A percentile compares a stretch with the other conserved stretches of the same genome.
Evolutionary conservation across 2,113 vertebrate genomes (phyloP).

Genomic region (Platichthys flesus): DNA sequence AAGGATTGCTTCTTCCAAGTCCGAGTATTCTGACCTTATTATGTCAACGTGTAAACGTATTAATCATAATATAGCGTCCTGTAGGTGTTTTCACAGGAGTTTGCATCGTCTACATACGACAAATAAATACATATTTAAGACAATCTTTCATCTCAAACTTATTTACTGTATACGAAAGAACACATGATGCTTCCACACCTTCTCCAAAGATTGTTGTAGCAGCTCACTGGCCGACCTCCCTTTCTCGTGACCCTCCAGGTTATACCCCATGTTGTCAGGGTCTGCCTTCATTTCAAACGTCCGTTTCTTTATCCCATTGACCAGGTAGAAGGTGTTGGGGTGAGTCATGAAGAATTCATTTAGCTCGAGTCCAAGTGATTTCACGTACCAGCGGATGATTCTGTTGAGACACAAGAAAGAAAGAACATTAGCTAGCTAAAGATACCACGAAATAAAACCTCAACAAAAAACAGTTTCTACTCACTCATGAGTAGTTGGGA

Average conservation of each 20-base stretch:
- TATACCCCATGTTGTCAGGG: constrained; percentile 39
- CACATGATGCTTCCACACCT: constrained; percentile 1
- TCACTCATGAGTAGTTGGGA: constrained; percentile 46
- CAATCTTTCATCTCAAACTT: no score
- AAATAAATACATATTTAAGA: no score
- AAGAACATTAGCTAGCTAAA: no score
- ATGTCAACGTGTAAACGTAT: no score
- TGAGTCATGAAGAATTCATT: constrained; percentile 41
- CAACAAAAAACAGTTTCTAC: not conserved
- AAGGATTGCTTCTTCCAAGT: no score
- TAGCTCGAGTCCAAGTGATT: constrained; percentile 13
- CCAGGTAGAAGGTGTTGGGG: constrained; percentile 45
- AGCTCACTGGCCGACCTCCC: not conserved
- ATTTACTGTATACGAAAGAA: no score
- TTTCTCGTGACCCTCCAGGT: not conserved
- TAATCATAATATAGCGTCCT: no score
- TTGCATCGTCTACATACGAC: no score
- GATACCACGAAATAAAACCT: no score
- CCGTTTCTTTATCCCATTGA: not conserved
- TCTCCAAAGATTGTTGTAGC: constrained; percentile 31
- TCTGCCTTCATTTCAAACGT: constrained; percentile 3
- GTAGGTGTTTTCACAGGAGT: no score
- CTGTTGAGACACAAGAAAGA: constrained; percentile 14
- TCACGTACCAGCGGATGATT: constrained; percentile 25
- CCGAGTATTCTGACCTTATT: no score